Conservation (phyloP, 2,888 invertebrate genomes). For the Mythimna impura region DNA sequence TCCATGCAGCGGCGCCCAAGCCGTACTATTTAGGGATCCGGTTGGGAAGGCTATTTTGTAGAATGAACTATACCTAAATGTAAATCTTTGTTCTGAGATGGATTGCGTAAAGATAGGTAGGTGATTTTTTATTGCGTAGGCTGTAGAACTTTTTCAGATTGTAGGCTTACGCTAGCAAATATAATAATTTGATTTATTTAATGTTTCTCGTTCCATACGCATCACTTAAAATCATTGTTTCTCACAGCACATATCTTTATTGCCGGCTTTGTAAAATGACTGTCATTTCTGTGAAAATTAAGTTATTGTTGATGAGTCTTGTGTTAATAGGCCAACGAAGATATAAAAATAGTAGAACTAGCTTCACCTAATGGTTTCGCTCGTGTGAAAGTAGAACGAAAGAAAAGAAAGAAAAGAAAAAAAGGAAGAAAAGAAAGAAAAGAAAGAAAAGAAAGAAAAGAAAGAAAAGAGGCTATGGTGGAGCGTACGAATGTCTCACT, state of each 20-base stretch:
- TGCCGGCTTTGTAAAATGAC: neutral
- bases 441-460: too few relatives aligned
- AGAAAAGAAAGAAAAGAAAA: too few relatives aligned
- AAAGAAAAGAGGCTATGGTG: too few relatives aligned
- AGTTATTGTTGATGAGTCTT: neutral
- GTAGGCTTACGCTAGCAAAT: slow-evolving; percentile 5
- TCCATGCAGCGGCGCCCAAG: slow-evolving; percentile 39
- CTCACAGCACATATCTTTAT: slow-evolving; percentile 10
- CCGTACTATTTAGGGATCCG: slow-evolving; percentile 52
- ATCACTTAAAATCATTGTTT: slow-evolving; percentile 15
- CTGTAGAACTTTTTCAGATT: neutral
- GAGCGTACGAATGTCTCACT: too few relatives aligned
- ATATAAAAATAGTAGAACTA: too few relatives aligned
- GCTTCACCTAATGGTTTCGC: too few relatives aligned
- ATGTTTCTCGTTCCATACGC: slow-evolving; percentile 1
- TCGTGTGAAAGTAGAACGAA: too few relatives aligned
- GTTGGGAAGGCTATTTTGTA: slow-evolving; percentile 41
- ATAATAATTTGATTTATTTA: slow-evolving; percentile 15
- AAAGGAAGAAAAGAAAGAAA: too few relatives aligned
- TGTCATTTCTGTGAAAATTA: neutral
- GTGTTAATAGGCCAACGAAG: neutral
- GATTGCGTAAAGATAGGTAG: slow-evolving; percentile 33
- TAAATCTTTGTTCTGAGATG: slow-evolving; percentile 54
- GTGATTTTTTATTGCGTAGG: slow-evolving; percentile 24
- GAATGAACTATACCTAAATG: slow-evolving; percentile 51